Evolutionary conservation across 1,140 invertebrate species (phyloP), one percentile per base, ranked within the genome.

Genomic region (Lasioglossum baleicum): DNA sequence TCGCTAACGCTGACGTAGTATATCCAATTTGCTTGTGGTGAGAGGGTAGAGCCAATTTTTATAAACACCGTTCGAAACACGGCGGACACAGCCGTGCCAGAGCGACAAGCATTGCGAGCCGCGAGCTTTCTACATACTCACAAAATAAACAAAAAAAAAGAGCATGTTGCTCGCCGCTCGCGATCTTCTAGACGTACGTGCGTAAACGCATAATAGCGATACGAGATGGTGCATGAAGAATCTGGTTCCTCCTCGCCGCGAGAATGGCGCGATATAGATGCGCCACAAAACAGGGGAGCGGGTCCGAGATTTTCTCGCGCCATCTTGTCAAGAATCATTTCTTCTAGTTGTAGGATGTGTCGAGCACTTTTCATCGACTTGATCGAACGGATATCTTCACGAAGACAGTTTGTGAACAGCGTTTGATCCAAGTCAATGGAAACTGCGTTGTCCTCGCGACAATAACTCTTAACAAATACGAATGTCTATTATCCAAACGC

Each of bases 361-460:
- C 68, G 77, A 82, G 88, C 92, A 92, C 92, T 93, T 93, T 93
- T 91, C 92, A 93, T 92, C 90, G 92, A 91, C 91, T 93, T 91
- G 83, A 67, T 88, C 86, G 88, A 89, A 64, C 61, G 83, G 26
- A 63, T 40, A 44, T 65, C 13, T 13, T 11, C 26, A 20, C 31
- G 20, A 17, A 8, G 17, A 70, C 65, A 56, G 60, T n/a, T 8
- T 0, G n/a, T 0, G 44, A 48, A 48, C 56, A 35, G 20, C 60
- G 86, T 90, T 90, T 81, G 86, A 88, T 76, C 56, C 75, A 83
- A 91, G 85, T 91, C 90, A 90, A 91, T 92, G 91, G 90, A 91
- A 92, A 92, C 90, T 92, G 91, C 87, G 61, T 70, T 75, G 61
- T 80, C 65, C 75, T 40, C 31, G 42, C 75, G 61, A 73, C 56